A percentile compares a stretch with the other conserved stretches of the same genome.
phyloP scores from a whole-genome alignment of 2,113 vertebrate species.

The Mesitornis unicolor region DNA sequence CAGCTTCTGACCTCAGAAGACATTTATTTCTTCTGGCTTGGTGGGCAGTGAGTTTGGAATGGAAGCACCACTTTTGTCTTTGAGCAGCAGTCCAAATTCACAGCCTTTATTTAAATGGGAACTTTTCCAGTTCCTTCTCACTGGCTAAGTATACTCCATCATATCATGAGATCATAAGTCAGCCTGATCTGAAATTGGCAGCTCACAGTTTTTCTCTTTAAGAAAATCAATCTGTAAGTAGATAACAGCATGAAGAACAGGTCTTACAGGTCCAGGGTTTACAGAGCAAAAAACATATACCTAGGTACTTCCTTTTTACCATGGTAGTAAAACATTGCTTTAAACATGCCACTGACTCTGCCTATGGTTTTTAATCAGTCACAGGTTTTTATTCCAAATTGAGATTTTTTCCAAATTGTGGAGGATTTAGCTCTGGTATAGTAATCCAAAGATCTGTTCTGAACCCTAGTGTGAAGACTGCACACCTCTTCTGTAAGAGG shows the following conservation, averaged over 20 bases:
- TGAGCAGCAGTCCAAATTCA: neutral
- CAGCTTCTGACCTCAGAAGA: neutral
- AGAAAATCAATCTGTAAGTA: neutral
- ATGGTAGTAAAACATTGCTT: neutral
- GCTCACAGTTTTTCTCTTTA: neutral
- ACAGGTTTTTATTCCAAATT: neutral
- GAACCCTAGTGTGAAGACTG: neutral
- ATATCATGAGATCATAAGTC: neutral
- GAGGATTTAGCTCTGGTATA: neutral
- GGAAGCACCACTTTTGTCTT: neutral
- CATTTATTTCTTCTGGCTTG: neutral
- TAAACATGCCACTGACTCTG: neutral
- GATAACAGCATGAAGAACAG: neutral
- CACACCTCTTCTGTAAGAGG: rapidly evolving
- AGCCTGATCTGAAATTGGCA: neutral
- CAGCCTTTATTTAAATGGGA: neutral
- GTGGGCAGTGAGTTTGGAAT: neutral
- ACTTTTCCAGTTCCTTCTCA: neutral
- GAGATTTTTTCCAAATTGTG: neutral
- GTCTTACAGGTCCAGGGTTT: neutral
- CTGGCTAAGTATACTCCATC: neutral
- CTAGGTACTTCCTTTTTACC: neutral
- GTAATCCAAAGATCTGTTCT: neutral
- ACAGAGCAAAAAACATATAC: neutral
- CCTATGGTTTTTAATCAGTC: neutral